Percentiles rank a stretch among this genome's conserved stretches.
phyloP scores from a whole-genome alignment of 1,140 invertebrate genomes.

The Sarcophaga bullata region DNA sequence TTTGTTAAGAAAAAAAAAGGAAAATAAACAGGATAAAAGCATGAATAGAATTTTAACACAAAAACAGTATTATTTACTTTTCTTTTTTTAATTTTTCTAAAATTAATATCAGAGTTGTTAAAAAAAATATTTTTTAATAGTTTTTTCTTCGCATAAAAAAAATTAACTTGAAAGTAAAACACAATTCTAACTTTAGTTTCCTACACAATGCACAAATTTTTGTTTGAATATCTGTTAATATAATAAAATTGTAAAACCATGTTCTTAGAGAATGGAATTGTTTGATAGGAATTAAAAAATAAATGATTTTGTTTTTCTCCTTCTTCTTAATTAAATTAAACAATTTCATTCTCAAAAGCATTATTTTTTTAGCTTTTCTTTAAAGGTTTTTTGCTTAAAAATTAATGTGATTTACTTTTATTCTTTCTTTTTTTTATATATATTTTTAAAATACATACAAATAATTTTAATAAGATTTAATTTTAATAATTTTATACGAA shows the following conservation, averaged over 20 bases:
- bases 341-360: too few relatives aligned
- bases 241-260: neutral
- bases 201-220: conserved; percentile 19
- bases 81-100: neutral
- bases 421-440: conserved; percentile 2
- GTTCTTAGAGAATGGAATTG: neutral
- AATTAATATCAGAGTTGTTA: conserved; percentile 3
- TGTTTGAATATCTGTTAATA: neutral
- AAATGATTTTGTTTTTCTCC: neutral
- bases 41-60: conserved; percentile 17
- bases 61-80: conserved; percentile 37
- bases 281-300: neutral
- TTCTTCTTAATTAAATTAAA: too few relatives aligned
- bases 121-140: neutral
- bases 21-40: neutral
- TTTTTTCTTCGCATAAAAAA: neutral
- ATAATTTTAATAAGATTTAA: neutral
- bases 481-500: conserved; percentile 10
- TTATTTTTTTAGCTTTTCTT: too few relatives aligned
- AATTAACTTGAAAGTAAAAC: too few relatives aligned
- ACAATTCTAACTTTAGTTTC: conserved; percentile 4
- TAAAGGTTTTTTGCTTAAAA: too few relatives aligned
- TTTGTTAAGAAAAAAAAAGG: conserved; percentile 15
- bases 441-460: neutral
- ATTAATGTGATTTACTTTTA: too few relatives aligned